These are phyloP conservation scores for Zosterops borbonicus DNA, from an alignment of 2,113 vertebrate genomes.

Conservation along the genomic window DNA sequence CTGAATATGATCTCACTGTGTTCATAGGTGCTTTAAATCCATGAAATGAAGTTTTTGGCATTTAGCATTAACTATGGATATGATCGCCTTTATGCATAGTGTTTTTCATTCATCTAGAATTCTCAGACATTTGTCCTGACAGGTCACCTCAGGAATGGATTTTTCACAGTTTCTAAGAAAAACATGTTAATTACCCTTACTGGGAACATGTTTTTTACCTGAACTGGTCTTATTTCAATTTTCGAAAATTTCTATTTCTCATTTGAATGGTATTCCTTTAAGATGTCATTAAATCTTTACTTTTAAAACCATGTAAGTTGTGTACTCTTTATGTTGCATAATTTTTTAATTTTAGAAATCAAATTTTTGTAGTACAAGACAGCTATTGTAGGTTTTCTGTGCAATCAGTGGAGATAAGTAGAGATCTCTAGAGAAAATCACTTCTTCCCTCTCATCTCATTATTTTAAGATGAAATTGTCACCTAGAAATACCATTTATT, in stretches of 20 bases:
- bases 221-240: neutral
- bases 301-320: neutral
- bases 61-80: neutral
- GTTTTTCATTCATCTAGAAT: neutral
- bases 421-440: neutral
- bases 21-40: neutral
- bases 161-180: neutral
- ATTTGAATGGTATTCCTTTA: neutral
- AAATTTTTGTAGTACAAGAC: neutral
- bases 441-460: neutral
- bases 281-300: neutral
- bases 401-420: neutral
- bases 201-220: neutral
- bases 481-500: neutral
- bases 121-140: neutral
- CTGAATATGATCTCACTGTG: neutral
- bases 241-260: neutral
- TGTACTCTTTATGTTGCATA: neutral
- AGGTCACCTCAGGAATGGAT: neutral
- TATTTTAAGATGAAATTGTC: neutral
- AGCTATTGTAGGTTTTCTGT: neutral
- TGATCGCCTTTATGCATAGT: neutral
- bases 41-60: neutral
- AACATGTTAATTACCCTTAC: neutral
- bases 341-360: neutral